These are phyloP conservation scores for Oligia fasciuncula DNA, from an alignment of 2,888 invertebrate species.

Conservation along the genomic window DNA sequence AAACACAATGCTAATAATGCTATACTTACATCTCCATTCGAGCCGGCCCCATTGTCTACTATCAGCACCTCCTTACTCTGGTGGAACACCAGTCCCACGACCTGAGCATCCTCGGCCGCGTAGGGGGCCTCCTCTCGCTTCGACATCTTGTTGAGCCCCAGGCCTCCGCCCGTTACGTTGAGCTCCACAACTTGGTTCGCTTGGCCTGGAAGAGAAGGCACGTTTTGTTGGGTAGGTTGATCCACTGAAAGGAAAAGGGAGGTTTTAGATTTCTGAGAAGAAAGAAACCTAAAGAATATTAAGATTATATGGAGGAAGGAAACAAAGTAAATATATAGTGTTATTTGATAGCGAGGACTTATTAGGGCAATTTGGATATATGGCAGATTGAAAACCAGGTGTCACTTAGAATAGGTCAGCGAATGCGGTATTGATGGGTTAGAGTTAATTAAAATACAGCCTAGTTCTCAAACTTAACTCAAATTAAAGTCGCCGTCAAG, in stretches of 20 bases:
- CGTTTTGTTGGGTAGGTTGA: conserved; percentile 54
- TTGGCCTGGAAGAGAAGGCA: conserved; percentile 85
- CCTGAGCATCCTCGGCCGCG: conserved; percentile 96
- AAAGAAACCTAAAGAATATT: conserved; percentile 23
- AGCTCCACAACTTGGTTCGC: conserved; percentile 90
- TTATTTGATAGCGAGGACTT: not conserved
- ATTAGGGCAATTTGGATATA: not conserved
- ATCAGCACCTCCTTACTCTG: conserved; percentile 97
- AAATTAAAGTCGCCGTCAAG: not conserved
- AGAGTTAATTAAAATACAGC: not conserved
- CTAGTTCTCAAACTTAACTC: conserved; percentile 17
- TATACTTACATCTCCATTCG: conserved; percentile 82
- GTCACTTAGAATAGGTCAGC: not conserved
- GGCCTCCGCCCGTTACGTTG: conserved; percentile 94
- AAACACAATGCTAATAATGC: not conserved
- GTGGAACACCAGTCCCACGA: conserved; percentile 96
- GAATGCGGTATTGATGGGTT: not conserved
- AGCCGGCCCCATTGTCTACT: conserved; percentile 92
- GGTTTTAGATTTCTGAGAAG: conserved; percentile 36
- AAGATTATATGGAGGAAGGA: too few species aligned
- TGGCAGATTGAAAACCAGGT: not conserved
- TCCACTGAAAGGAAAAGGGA: conserved; percentile 54
- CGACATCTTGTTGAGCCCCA: conserved; percentile 95
- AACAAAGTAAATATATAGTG: not conserved
- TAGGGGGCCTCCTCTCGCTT: conserved; percentile 95